Evolutionary conservation across 2,113 vertebrate genomes (phyloP).

Genomic region (Hippoglossus stenolepis): DNA sequence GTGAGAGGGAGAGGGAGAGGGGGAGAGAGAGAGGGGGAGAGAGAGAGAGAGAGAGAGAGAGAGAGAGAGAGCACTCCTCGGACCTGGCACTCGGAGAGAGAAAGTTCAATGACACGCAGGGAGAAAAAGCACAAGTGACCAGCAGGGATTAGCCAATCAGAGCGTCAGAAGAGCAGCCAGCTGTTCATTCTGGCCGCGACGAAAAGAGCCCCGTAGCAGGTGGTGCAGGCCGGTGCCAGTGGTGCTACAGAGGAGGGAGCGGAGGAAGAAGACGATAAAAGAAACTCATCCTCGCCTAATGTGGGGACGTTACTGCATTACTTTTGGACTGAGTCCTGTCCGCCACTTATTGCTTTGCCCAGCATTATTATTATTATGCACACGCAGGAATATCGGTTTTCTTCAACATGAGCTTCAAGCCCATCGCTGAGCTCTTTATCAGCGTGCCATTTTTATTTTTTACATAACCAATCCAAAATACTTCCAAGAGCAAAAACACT

Average conservation of each 20-base stretch:
- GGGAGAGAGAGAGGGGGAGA: neutral
- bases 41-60: conserved; percentile 76
- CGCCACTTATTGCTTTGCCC: conserved; percentile 7
- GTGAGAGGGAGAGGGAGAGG: neutral
- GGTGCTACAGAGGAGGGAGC: conserved; percentile 71
- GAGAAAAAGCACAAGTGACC: conserved; percentile 81
- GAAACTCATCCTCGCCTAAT: conserved; percentile 53
- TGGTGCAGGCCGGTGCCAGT: conserved; percentile 80
- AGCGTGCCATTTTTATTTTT: conserved; percentile 8
- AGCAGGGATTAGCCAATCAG: conserved; percentile 84
- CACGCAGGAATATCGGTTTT: conserved; percentile 18
- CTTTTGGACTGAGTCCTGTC: conserved; percentile 23
- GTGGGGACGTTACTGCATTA: conserved; percentile 33
- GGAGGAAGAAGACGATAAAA: conserved; percentile 64
- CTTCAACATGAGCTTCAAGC: conserved; percentile 8
- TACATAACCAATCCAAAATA: neutral
- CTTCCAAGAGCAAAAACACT: neutral
- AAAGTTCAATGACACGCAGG: conserved; percentile 82
- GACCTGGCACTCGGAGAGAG: conserved; percentile 77
- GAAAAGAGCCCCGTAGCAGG: conserved; percentile 79
- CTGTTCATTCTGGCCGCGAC: conserved; percentile 79
- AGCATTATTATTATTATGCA: conserved; percentile 46
- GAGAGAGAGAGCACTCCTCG: conserved; percentile 58
- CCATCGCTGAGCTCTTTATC: conserved; percentile 28
- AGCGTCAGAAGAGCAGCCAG: conserved; percentile 85